Conservation (phyloP, 2,797 vertebrate species). For the Lutjanus argentimaculatus region DNA sequence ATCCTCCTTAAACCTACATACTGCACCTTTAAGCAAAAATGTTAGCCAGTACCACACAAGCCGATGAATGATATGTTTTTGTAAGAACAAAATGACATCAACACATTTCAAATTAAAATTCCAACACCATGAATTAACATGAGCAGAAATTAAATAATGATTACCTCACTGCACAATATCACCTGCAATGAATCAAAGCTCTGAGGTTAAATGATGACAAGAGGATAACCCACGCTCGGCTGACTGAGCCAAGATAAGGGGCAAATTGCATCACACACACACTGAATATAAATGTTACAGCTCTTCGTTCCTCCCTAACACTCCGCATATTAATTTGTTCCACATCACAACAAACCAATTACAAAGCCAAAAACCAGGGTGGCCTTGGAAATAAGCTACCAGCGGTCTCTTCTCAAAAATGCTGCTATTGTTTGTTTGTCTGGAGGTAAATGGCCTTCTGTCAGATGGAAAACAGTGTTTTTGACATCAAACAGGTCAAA, state of each 20-base stretch:
- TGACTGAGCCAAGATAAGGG: background rate
- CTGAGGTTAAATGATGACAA: background rate
- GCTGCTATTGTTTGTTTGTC: background rate
- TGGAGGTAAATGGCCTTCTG: slow-evolving; percentile 7
- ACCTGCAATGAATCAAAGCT: background rate
- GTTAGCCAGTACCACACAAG: background rate
- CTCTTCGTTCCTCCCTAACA: background rate
- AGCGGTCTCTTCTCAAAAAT: background rate
- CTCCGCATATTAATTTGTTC: background rate
- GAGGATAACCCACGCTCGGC: background rate
- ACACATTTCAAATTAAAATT: background rate
- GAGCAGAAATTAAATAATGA: background rate
- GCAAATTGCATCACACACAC: slow-evolving; percentile 3
- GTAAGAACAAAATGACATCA: background rate
- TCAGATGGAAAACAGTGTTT: slow-evolving; percentile 50
- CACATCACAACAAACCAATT: slow-evolving; percentile 18
- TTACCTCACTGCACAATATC: background rate
- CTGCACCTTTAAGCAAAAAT: background rate
- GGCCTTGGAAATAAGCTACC: background rate
- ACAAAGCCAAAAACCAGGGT: background rate
- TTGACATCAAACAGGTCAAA: slow-evolving; percentile 34
- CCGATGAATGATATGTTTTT: background rate
- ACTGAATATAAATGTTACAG: slow-evolving; percentile 18
- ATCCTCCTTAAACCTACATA: no score
- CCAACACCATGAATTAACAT: background rate